Base-by-base conservation (phyloP, 2,113 vertebrate genomes). In the Suricata suricatta region DNA sequence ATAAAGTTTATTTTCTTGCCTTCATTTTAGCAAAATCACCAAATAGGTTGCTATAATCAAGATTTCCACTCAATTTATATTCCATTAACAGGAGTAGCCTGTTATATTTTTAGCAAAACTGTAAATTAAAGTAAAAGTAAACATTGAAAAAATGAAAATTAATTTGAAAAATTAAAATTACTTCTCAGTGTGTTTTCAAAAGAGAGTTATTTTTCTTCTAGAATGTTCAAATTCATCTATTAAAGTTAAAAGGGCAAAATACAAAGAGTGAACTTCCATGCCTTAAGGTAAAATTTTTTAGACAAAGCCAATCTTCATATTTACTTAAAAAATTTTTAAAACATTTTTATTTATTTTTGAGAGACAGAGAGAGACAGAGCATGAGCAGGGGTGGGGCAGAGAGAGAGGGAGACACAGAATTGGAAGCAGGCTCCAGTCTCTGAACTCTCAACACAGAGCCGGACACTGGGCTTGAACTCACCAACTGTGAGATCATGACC, bases 201-300 rank as follows among this genome's bases (percentile, higher is more conserved):
- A 92, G 33, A 94, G 11, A 94, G 14, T 38, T 33, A 47, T 76
- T 88, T 88, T 57, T 60, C 52, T 63, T 77, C 69, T 76, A 71
- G 94, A 94, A 81, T 93, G 92, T 68, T 83, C 79, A 90, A 87
- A 71, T 88, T 50, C 79, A 60, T 38, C 0, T 50, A 89, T 52
- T 77, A 63, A 82, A 81, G 13, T 82, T 82, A 63, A 77, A 82
- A 82, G 69, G 41, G 11, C 38, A 94, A 96, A 93, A 64, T 85
- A 68, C 19, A 96, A 88, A 72, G 47, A 57, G 38, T 50, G 25
- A 81, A 66, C 60, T 81, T 50, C 3, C 63, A n/a, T 64, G 76
- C 94, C 88, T 81, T 82, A 97, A 76, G 69, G 9, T 35, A 92
- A 69, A 97, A 92, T 54, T 86, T 90, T 90, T 96, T 81, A 88